Base-by-base conservation (phyloP, 1,140 invertebrate genomes). In the Papilio polytes region DNA sequence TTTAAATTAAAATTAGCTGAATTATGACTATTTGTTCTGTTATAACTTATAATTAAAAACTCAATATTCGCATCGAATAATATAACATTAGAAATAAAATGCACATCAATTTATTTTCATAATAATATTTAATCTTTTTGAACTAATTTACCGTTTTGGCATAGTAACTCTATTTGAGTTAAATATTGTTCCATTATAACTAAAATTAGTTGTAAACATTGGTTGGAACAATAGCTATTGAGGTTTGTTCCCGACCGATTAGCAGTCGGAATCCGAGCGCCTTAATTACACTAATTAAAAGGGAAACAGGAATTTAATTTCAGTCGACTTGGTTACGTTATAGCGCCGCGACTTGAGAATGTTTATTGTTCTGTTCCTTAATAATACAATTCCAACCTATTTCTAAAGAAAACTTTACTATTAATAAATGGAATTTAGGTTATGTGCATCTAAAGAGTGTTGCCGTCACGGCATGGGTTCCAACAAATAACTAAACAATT, bases 271-370 rank as follows among this genome's bases (percentile, higher is more conserved):
- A 70, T 70, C 26, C 63, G 26, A 70, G 63, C 63, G 63, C 12
- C 63, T 31, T 70, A 70, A 70, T 70, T 70, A 70, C 63, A 31
- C 63, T 70, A 70, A 70, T 70, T 31, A 70, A 70, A 63, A 70
- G 63, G 63, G 63, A 70, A 70, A 70, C 63, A 36, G 63, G 26
- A 70, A 70, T 70, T 26, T 70, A 70, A 70, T 70, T 70, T 70
- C 63, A 36, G 63, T 15, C 7, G 63, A 36, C 63, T 26, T 70
- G 63, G 63, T 70, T 63, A 63, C 59, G 59, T 12, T 70, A 70
- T 15, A 70, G 26, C 22, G 31, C 26, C 63, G 13, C 63, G 63
- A 70, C 22, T 70, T 13, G 13, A 31, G 63, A 70, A 70, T 70
- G 63, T 70, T 70, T 70, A 70, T 70, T 70, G 63, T 70, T 70